Evolutionary conservation across 1,140 invertebrate genomes (phyloP).

Genomic region (Holcopasites calliopsidis): DNA sequence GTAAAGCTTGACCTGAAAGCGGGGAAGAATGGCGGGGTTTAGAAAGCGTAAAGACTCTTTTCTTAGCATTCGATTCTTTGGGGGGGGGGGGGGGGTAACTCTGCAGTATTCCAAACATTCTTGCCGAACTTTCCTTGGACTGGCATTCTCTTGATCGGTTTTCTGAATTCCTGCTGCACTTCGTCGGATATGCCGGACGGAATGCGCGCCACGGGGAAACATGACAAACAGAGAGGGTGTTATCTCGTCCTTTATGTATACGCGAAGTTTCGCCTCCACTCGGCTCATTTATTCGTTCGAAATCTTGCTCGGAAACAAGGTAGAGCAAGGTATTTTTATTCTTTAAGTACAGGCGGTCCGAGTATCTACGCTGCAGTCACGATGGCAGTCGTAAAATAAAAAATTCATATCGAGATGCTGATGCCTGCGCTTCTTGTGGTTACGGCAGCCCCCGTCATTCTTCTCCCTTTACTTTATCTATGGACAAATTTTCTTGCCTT

Average conservation of each 20-base stretch:
- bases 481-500: slow-evolving; percentile 30
- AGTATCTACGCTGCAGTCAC: no score
- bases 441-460: not conserved
- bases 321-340: no score
- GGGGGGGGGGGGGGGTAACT: no score
- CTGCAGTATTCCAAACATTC: slow-evolving; percentile 17
- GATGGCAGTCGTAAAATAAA: slow-evolving; percentile 43
- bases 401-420: slow-evolving; percentile 27
- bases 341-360: no score
- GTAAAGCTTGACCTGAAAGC: slow-evolving; percentile 61
- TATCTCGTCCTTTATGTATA: no score
- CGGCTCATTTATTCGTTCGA: no score
- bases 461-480: slow-evolving; percentile 23
- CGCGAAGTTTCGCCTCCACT: no score
- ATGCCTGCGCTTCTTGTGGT: slow-evolving; percentile 1
- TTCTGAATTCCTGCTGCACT: not conserved
- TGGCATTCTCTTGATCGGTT: not conserved
- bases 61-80: slow-evolving; percentile 8
- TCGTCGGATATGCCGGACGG: not conserved
- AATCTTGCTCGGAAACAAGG: no score
- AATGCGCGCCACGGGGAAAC: not conserved
- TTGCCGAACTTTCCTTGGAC: slow-evolving; percentile 10
- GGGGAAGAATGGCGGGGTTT: not conserved
- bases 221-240: no score
- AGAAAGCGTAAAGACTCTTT: not conserved